Evolutionary conservation across 37 sponge, comb jelly and placozoan genomes (phyloP), one percentile per base, ranked within the genome.

Genomic region (Petrosia ficiformis): DNA sequence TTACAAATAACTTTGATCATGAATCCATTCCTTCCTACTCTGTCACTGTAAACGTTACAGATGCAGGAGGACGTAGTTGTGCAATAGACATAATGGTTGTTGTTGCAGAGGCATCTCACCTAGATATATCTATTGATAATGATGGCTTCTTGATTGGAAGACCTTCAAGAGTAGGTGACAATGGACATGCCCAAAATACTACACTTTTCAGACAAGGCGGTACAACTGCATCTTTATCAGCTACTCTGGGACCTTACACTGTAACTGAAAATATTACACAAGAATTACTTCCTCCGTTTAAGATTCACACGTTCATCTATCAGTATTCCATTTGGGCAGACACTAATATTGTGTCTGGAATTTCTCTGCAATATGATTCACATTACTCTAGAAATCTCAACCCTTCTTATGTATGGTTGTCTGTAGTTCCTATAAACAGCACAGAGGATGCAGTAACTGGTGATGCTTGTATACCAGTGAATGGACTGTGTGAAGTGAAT

Each of bases 31-130:
- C 87, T 29, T 5, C 1, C 5, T 80, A 79, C 73, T 28, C 66
- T 5, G 16, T 87, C 60, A 76, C 77, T 4, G 67, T 87, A 11
- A 39, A 24, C 14, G 87, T 75, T 32, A 36, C 57, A 0, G 81
- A 87, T 44, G 68, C 30, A 21, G 77, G 40, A 29, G 66, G 39
- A n/a, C 57, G 39, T 5, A 42, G 21, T 34, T 87, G 87, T 44
- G 74, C 77, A 0, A 56, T 70, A 16, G 30, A 42, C 22, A 42
- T 87, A 0, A 39, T 1, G 5, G 68, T 87, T 3, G 34, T 69
- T 4, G 82, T 87, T 3, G 81, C 42, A 21, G 87, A 87, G 33
- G 67, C 77, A 39, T 36, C 87, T 19, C 1, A 35, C 2, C 64
- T 77, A 24, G 32, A 65, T n/a, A 79, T 87, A 33, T 1, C n/a